These are phyloP conservation scores for Phenganax subtilis DNA, from an alignment of 92 coral and sea anemone genomes.

Conservation along the genomic window DNA sequence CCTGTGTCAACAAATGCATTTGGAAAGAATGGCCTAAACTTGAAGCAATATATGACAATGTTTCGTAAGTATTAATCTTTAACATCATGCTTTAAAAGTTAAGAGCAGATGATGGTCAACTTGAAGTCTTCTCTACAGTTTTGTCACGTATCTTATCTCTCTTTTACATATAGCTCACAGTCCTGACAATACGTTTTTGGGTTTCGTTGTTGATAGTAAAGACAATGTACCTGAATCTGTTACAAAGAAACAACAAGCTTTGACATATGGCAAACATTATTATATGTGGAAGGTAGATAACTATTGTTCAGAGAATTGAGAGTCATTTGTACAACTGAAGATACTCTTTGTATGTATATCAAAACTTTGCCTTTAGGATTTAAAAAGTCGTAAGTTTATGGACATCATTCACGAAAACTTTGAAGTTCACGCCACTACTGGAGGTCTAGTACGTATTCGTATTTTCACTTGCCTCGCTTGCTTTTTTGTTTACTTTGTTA, in stretches of 20 bases:
- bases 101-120: not conserved
- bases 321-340: not conserved
- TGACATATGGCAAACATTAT: slow-evolving; percentile 86
- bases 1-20: slow-evolving; percentile 21
- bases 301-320: not conserved
- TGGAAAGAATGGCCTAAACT: slow-evolving; percentile 80
- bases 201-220: slow-evolving; percentile 79
- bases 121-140: no score
- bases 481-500: not conserved
- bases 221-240: slow-evolving; percentile 32
- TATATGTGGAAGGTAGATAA: slow-evolving; percentile 79
- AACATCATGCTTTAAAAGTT: no score
- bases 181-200: slow-evolving; percentile 95
- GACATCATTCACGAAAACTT: slow-evolving; percentile 64
- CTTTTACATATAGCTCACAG: slow-evolving; percentile 69
- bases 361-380: slow-evolving; percentile 47
- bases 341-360: no score
- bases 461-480: not conserved
- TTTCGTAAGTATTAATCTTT: slow-evolving; percentile 65
- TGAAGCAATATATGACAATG: slow-evolving; percentile 91
- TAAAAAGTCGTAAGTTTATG: slow-evolving; percentile 56
- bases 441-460: slow-evolving; percentile 73
- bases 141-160: no score
- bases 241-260: slow-evolving; percentile 47
- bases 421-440: slow-evolving; percentile 93